Evolutionary conservation across 2,113 vertebrate genomes (phyloP), one percentile per base, ranked within the genome.

Genomic region (Caloenas nicobarica): DNA sequence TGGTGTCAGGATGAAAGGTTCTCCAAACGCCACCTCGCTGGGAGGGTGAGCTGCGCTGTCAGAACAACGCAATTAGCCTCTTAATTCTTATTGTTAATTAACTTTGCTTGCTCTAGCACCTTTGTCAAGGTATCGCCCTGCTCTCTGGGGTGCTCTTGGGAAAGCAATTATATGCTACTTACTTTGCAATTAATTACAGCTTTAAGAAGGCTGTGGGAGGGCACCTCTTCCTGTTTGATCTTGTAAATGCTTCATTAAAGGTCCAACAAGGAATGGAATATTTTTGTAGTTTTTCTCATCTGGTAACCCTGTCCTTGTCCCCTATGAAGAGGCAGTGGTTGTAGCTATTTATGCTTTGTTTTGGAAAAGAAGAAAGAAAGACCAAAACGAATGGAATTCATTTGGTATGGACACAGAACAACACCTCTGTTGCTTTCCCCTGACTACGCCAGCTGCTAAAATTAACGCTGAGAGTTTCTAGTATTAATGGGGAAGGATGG

Each of bases 131-230:
- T 80, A 85, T 81, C 2, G 13, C 89, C 94, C 85, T 66, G 72
- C 66, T 96, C 97, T 94, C 94, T n/a, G 53, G 93, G 95, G 88
- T 85, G 93, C 96, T 91, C 93, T 88, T 4, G 83, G 85, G 86
- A 93, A 96, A 93, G 91, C 96, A 95, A 96, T 97, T 96, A 95
- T 82, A 36, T 85, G 73, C 62, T 73, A 87, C 91, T 96, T 91
- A 96, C 91, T 92, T 34, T 26, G 93, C 90, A 95, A 95, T 96
- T 96, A 96, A 97, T 96, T 96, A 96, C 72, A 79, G 93, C 83
- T 95, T 85, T 71, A 82, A 91, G 93, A 61, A 83, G 96, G 82
- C 95, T 4, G 61, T 86, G 89, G 91, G 91, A 91, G 91, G 89
- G 80, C 91, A 82, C 9, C 17, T 90, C 81, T 82, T 88, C 81